phyloP scores from a whole-genome alignment of 2,113 vertebrate genomes.

The Symphodus melops region DNA sequence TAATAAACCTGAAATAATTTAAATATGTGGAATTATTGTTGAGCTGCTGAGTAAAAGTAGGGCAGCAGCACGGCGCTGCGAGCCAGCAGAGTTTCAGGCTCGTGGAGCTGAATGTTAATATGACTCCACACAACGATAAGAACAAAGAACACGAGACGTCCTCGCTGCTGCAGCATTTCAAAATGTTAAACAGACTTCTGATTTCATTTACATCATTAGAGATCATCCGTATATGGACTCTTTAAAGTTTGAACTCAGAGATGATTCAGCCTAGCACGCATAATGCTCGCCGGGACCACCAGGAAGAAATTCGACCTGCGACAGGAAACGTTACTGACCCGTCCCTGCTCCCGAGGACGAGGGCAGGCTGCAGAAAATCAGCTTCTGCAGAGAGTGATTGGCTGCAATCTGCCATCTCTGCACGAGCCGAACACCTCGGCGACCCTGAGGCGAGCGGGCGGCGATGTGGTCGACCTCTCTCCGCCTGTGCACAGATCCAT shows the following conservation, averaged over 20 bases:
- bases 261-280: too few species aligned
- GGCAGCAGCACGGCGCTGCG: conserved; percentile 11
- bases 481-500: too few species aligned
- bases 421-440: not conserved
- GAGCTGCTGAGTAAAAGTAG: conserved; percentile 5
- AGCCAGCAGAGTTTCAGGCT: not conserved
- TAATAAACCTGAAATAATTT: not conserved
- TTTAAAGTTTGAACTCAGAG: too few species aligned
- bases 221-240: too few species aligned
- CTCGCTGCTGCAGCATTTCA: not conserved
- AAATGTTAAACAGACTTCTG: not conserved
- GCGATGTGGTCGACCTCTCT: not conserved
- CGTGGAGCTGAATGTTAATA: not conserved
- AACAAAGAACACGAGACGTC: not conserved
- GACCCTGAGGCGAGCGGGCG: not conserved
- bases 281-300: too few species aligned
- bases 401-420: not conserved
- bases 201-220: too few species aligned
- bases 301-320: too few species aligned
- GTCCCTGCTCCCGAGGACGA: too few species aligned
- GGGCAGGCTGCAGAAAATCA: too few species aligned
- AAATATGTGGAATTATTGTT: not conserved
- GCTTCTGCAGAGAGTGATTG: not conserved
- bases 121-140: not conserved
- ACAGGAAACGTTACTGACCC: too few species aligned